A percentile compares a stretch with the other conserved stretches of the same genome.
Conservation (phyloP, 2,888 invertebrate genomes). For the Protophormia terraenovae region DNA sequence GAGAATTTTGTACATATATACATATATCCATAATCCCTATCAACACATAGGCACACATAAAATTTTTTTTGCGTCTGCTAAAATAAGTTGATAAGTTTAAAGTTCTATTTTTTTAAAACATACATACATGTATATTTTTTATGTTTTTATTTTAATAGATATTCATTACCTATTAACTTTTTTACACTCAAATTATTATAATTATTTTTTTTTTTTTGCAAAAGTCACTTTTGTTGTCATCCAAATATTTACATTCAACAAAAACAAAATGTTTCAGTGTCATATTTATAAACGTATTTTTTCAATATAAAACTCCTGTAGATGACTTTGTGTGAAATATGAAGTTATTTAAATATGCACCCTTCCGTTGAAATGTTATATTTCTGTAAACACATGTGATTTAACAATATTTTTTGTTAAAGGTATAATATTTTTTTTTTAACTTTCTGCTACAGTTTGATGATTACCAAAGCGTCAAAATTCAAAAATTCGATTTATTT, state of each 20-base stretch:
- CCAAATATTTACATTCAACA: neutral
- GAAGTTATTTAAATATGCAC: conserved; percentile 56
- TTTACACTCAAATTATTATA: neutral
- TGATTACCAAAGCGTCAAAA: conserved; percentile 63
- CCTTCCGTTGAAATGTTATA: conserved; percentile 16
- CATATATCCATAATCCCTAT: too few species aligned
- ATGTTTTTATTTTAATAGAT: neutral
- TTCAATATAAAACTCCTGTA: neutral
- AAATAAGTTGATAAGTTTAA: neutral
- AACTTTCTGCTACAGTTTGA: conserved; percentile 41
- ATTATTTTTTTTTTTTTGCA: neutral
- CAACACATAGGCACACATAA: too few species aligned
- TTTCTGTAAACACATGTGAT: neutral
- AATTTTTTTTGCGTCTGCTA: too few species aligned
- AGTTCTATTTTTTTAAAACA: too few species aligned
- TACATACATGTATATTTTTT: neutral
- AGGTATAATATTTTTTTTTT: conserved; percentile 2
- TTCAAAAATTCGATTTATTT: conserved; percentile 64
- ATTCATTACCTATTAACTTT: conserved; percentile 8
- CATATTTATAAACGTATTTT: conserved; percentile 2
- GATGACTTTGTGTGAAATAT: neutral
- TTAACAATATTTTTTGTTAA: conserved; percentile 21
- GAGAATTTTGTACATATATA: too few species aligned
- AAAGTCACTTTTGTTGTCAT: neutral
- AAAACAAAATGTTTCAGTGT: neutral